These are phyloP conservation scores for Epinotia bilunana DNA, from an alignment of 2,888 invertebrate genomes.

Conservation along the genomic window DNA sequence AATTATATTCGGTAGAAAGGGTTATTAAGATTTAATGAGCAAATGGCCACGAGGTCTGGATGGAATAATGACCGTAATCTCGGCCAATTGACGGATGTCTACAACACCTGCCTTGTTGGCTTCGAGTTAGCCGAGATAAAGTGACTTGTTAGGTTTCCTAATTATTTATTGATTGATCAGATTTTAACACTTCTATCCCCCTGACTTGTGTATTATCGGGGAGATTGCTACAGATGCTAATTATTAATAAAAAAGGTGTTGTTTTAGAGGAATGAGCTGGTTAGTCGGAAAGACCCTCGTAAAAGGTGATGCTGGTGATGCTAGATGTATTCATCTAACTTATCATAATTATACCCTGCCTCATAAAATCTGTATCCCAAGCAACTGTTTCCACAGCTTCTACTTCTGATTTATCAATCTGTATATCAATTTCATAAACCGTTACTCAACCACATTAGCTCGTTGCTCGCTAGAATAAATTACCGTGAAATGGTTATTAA, in stretches of 20 bases:
- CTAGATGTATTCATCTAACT: not conserved
- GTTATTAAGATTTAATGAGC: constrained; percentile 8
- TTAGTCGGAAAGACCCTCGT: not conserved
- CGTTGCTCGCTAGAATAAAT: constrained; percentile 38
- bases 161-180: not conserved
- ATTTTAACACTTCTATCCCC: not conserved
- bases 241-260: not conserved
- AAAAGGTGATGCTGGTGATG: not conserved
- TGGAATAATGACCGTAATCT: constrained; percentile 11
- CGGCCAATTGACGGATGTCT: not conserved
- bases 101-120: constrained; percentile 4
- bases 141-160: not conserved
- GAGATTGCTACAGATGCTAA: not conserved
- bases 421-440: constrained; percentile 40
- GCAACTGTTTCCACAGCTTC: not conserved
- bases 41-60: not conserved
- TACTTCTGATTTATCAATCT: constrained; percentile 31
- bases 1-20: constrained; percentile 11
- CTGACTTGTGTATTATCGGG: not conserved
- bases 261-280: not conserved
- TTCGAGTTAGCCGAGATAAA: not conserved
- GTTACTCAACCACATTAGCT: constrained; percentile 37
- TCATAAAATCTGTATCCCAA: constrained; percentile 2
- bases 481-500: constrained; percentile 44
- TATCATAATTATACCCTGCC: not conserved